Base-by-base conservation (phyloP, 2,113 vertebrate species). In the Hippocampus comes region DNA sequence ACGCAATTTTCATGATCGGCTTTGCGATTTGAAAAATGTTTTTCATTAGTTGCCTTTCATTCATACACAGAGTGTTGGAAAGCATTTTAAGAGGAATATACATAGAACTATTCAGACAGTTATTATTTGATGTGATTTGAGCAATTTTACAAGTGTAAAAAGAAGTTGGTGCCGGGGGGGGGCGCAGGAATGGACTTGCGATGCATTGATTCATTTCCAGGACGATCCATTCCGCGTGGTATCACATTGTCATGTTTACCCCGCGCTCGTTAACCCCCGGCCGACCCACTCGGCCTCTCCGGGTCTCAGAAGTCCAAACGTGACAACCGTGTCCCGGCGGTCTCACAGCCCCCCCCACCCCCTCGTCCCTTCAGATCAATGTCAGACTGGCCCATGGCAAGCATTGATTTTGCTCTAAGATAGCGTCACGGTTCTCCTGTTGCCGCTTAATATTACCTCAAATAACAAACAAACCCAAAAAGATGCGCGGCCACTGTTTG, bases 331-430 rank as follows among this genome's bases (percentile, higher is more conserved):
- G 34, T 38, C 34, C 5, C 34, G 34, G 34, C 34, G 34, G 34
- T 38, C 30, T 30, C 30, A 30, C 30, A 30, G 30, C 30, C 2
- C 30, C 30, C 30, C 1, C 30, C 30, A 3, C 1, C 30, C 30
- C 30, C 30, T 4, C 30, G 27, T 4, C 30, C 30, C 30, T 30
- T 30, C 30, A 14, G 85, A 89, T 92, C 89, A 61, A 90, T 89
- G 80, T 25, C 61, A 20, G 57, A 15, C 12, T 46, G 43, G 43
- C 74, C 71, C 75, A 12, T 14, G 43, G 43, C 10, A 12, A 2
- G 78, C 83, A 84, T 91, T 72, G 90, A 89, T 91, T 86, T 80
- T 34, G 23, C 72, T 74, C 77, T 2, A 74, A 85, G 81, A 90
- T 73, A 74, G 71, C 70, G 23, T 78, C 73, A 53, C 56, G 69